These are phyloP conservation scores for Sparidentex hasta DNA, from an alignment of 2,797 vertebrate species.

Conservation along the genomic window DNA sequence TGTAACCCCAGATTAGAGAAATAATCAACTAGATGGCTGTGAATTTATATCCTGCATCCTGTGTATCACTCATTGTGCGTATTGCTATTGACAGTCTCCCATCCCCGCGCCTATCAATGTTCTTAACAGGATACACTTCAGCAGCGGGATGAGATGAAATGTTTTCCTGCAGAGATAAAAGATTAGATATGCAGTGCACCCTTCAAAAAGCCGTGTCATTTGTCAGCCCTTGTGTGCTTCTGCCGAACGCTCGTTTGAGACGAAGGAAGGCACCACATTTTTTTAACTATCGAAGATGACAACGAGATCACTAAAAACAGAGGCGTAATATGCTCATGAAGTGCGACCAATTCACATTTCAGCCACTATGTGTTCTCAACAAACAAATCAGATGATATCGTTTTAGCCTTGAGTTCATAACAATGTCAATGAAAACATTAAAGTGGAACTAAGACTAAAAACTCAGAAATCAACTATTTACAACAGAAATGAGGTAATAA, in stretches of 20 bases:
- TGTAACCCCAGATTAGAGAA: slow-evolving; percentile 80
- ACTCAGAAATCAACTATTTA: no score
- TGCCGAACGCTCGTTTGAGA: slow-evolving; percentile 16
- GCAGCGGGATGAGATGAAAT: slow-evolving; percentile 46
- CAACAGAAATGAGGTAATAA: no score
- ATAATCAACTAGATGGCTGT: slow-evolving; percentile 82
- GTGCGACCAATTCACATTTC: slow-evolving; percentile 8
- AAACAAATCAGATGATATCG: slow-evolving; percentile 7
- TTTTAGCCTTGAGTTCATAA: slow-evolving; percentile 11
- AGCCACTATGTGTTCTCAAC: not conserved
- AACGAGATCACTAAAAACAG: slow-evolving; percentile 35
- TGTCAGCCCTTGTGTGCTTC: slow-evolving; percentile 4
- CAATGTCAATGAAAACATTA: not conserved
- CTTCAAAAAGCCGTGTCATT: slow-evolving; percentile 26
- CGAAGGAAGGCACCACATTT: slow-evolving; percentile 1
- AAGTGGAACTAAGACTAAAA: no score
- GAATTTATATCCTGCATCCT: slow-evolving; percentile 68
- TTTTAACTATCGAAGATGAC: slow-evolving; percentile 27
- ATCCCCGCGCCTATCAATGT: slow-evolving; percentile 48
- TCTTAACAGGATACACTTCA: slow-evolving; percentile 58
- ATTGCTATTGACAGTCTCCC: slow-evolving; percentile 59
- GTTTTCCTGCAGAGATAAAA: slow-evolving; percentile 45
- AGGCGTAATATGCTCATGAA: slow-evolving; percentile 7
- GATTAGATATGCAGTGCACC: slow-evolving; percentile 39
- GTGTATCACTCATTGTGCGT: slow-evolving; percentile 59